A percentile compares a stretch with the other conserved stretches of the same genome.
Conservation (phyloP, 2,888 invertebrate genomes). For the Teleogryllus oceanicus region DNA sequence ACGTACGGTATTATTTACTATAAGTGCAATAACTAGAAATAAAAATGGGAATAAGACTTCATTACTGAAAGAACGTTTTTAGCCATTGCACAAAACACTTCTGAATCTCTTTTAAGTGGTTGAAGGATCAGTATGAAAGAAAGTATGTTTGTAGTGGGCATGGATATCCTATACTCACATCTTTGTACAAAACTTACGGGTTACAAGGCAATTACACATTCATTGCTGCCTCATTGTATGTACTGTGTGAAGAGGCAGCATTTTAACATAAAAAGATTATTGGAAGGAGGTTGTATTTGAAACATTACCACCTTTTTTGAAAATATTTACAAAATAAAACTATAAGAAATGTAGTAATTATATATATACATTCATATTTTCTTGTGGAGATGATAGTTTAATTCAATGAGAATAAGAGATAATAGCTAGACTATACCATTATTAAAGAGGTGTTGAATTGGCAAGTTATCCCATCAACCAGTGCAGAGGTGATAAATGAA, state of each 20-base stretch:
- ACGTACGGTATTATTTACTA: slow-evolving; percentile 30
- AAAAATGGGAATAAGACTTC: not conserved
- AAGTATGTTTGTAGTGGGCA: slow-evolving; percentile 19
- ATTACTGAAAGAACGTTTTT: not conserved
- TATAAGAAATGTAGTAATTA: not conserved
- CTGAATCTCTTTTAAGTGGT: slow-evolving; percentile 11
- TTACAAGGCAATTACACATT: slow-evolving; percentile 5
- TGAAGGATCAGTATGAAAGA: slow-evolving; percentile 18
- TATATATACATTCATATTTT: not conserved
- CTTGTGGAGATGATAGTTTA: not conserved
- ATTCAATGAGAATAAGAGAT: not conserved
- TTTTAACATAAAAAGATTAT: not conserved
- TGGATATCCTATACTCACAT: not conserved
- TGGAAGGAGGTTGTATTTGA: not conserved
- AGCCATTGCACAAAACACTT: slow-evolving; percentile 23
- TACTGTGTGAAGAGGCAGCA: slow-evolving; percentile 5
- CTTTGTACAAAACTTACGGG: slow-evolving; percentile 32
- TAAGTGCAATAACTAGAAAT: slow-evolving; percentile 28
- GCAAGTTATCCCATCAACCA: slow-evolving; percentile 11
- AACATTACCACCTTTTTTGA: not conserved
- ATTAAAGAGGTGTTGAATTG: not conserved
- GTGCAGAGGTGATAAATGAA: not conserved
- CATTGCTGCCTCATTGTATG: not conserved
- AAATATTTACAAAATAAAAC: not conserved
- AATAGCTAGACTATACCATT: not conserved